Base-by-base conservation (phyloP, 2,797 vertebrate species). In the Takifugu rubripes region DNA sequence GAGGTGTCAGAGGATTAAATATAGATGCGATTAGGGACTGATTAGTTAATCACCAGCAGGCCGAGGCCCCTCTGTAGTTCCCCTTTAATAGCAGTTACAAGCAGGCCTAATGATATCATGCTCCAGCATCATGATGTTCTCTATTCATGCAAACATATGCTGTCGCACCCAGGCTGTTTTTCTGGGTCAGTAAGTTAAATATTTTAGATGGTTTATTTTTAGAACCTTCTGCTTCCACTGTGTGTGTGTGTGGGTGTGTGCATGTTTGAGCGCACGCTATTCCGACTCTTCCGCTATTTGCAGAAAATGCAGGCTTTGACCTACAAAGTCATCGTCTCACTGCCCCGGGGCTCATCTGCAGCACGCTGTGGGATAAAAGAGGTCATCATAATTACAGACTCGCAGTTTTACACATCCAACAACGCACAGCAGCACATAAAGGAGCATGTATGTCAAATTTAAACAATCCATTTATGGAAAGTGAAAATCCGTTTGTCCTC, bases 171-270 rank as follows among this genome's bases (percentile, higher is more conserved):
- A 67, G 78, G 76, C 83, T 81, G 84, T 89, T 92, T 36, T 86
- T 92, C 90, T 92, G 89, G 91, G 91, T 90, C 91, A 92, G 72
- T 89, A 89, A 90, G 86, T 90, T 92, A 90, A 91, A 92, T 92
- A 92, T 92, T 92, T 91, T 82, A 92, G 78, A 90, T 77, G 86
- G 82, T 89, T 88, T 92, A 92, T 91, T 91, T 92, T 91, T 91
- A 91, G 89, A 69, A 33, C 70, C 47, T 69, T 87, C 89, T 90
- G 89, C 88, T 91, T 89, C 84, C 85, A 82, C 83, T 90, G 84
- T 88, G 79, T 59, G 54, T 57, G 64, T 60, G 26, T 51, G 49
- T 51, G 26, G n/a, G 26, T 51, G 49, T 51, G 52, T 53, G 52
- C n/a, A 33, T 54, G 52, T 45, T n/a, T 36, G 31, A 2, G 31